Base-by-base conservation (phyloP, 2,797 vertebrate genomes). In the Gila robusta region DNA sequence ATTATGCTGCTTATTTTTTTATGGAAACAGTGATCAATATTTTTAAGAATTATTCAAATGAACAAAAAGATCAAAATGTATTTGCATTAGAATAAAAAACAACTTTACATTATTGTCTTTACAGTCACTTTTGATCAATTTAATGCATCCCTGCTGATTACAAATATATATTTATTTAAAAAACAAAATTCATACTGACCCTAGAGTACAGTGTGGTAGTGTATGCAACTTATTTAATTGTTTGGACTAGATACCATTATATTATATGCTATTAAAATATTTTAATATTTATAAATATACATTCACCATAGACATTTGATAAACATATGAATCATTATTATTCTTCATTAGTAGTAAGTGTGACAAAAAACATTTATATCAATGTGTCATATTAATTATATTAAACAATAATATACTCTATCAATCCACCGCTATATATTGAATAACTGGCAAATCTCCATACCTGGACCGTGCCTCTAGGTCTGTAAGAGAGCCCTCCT, bases 401-500 rank as follows among this genome's bases (percentile, higher is more conserved):
- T 1, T 37, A 2, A 56, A 47, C 4, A 47, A 73, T 35, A 19
- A 73, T 62, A 37, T 37, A n/a, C 32, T 32, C 4, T 10, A 49
- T 47, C n/a, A 54, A 17, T 82, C 2, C 16, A 41, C 16, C 17
- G 44, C 19, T 62, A 47, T 9, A 35, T 44, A 17, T 41, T 59
- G 16, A 62, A 35, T 23, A 47, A 52, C 21, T 52, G 9, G 6
- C 7, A 12, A 52, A 73, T 26, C 39, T 14, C 26, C 82, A 90
- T 11, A 98, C 98, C 98, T 96, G 0, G 95, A 91, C 1, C 94
- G 95, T 3, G 98, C 98, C 89, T 99, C 97, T 21, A 96, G 88
- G 77, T 99, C 98, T 0, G 96, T 97, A 37, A 97, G 96, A 2
- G 97, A 98, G 16, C 96, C 96, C 16, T 96, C 93, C 1, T 88